Percentiles rank a stretch among this genome's conserved stretches.
phyloP scores from a whole-genome alignment of 1,140 invertebrate genomes.

The Nixonia krombeini region DNA sequence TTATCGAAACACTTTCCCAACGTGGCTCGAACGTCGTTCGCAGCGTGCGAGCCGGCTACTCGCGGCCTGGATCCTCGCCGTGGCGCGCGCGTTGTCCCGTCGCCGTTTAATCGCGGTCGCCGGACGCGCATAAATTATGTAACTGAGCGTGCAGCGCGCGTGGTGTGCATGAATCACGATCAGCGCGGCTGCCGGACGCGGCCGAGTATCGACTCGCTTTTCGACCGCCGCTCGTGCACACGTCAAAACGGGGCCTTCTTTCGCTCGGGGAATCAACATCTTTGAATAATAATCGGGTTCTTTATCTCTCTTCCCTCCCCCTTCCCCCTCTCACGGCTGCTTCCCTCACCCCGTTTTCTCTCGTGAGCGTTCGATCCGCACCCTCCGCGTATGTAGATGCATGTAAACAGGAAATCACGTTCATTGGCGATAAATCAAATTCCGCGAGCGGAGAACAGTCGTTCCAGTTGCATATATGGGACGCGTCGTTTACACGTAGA shows the following conservation, averaged over 20 bases:
- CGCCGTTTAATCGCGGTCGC: constrained; percentile 36
- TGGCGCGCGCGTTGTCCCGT: constrained; percentile 15
- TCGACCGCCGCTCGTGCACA: constrained; percentile 1
- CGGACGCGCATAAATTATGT: constrained; percentile 41
- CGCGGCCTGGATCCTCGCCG: no score
- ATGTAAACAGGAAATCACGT: constrained; percentile 47
- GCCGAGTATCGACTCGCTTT: constrained; percentile 14
- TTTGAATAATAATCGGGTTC: no score
- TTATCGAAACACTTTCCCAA: no score
- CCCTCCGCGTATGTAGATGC: constrained; percentile 47
- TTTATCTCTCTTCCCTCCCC: no score
- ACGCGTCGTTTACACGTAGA: constrained; percentile 46
- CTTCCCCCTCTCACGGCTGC: no score
- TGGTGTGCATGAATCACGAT: constrained; percentile 43
- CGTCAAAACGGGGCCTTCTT: constrained; percentile 12
- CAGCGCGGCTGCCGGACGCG: constrained; percentile 21
- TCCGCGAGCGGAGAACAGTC: constrained; percentile 41
- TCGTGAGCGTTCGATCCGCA: constrained; percentile 36
- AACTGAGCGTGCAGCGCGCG: constrained; percentile 33
- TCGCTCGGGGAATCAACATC: constrained; percentile 30
- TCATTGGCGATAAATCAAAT: constrained; percentile 45
- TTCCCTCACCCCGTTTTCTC: constrained; percentile 17
- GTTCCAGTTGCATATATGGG: constrained; percentile 50
- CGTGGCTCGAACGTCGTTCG: constrained; percentile 7
- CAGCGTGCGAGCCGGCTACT: no score